Conservation (phyloP, 2,113 vertebrate species). For the Brachyhypopomus occidentalis region DNA sequence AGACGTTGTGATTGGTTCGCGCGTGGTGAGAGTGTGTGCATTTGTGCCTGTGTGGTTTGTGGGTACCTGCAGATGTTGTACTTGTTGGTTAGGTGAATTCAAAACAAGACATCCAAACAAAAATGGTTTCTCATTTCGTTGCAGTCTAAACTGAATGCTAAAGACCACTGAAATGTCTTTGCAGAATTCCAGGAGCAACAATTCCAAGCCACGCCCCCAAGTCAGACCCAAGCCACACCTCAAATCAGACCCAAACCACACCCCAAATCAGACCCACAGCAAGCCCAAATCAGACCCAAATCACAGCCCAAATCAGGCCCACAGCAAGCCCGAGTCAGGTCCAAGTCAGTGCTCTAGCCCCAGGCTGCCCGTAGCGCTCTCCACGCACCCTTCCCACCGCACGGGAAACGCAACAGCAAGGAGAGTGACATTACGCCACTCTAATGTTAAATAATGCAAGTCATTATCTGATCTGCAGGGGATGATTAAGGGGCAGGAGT, state of each 20-base stretch:
- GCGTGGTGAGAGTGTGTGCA: background rate
- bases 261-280: no score
- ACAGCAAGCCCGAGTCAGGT: conserved; percentile 24
- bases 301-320: background rate
- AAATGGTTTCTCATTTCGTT: background rate
- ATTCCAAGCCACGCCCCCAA: conserved; percentile 5
- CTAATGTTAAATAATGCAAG: conserved; percentile 61
- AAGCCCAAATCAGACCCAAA: no score
- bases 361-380: conserved; percentile 26
- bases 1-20: background rate
- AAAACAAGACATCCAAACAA: background rate
- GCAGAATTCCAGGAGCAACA: background rate
- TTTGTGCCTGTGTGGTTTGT: background rate
- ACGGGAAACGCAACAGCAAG: conserved; percentile 36
- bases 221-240: conserved; percentile 20
- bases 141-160: background rate
- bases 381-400: background rate
- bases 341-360: conserved; percentile 17
- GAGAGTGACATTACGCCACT: conserved; percentile 43
- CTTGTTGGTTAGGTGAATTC: background rate
- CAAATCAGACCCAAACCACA: background rate
- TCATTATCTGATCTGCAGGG: conserved; percentile 52
- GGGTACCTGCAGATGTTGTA: background rate
- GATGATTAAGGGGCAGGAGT: conserved; percentile 54
- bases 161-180: background rate